Base-by-base conservation (phyloP, 2,888 invertebrate species). In the Malthinus seriepunctatus region DNA sequence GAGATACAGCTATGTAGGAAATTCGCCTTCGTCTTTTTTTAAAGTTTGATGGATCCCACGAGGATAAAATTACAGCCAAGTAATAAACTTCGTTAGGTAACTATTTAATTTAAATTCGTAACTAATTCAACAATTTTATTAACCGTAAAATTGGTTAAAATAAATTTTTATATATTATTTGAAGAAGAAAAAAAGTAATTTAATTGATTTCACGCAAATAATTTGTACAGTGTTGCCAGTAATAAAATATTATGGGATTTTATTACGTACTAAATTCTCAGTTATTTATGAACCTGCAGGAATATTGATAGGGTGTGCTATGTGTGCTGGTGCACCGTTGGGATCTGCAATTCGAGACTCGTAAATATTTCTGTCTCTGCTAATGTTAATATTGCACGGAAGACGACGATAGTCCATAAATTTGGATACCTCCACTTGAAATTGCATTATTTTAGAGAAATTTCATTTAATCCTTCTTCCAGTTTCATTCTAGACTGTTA, bases 321-420 rank as follows among this genome's bases (percentile, higher is more conserved):
- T 57, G 51, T 56, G 39, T 56, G 51, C 37, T 51, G 51, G 48
- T 56, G 55, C 56, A 60, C 51, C 51, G 56, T 47, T 49, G 59
- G 52, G 60, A 51, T 59, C 52, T 63, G 56, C 63, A 65, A 53
- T 60, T 60, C 51, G 53, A 42, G 55, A 55, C 63, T 60, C 63
- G 60, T 65, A 63, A 63, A 61, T 61, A 51, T 54, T 54, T 51
- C 12, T 42, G 47, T 49, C 50, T 54, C 50, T 51, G 59, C 56
- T 64, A 63, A 64, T 63, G 63, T 61, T 53, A 52, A 60, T 53
- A 55, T 63, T 50, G 56, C 64, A 64, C 63, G 64, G 51, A 57
- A 51, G 45, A 57, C 33, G 38, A 46, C 32, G 42, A 47, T 42
- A 34, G 42, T 46, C 51, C 34, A 57, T 57, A 48, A 51, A 57